phyloP scores from a whole-genome alignment of 1,140 invertebrate genomes.

The Drosophila varians region DNA sequence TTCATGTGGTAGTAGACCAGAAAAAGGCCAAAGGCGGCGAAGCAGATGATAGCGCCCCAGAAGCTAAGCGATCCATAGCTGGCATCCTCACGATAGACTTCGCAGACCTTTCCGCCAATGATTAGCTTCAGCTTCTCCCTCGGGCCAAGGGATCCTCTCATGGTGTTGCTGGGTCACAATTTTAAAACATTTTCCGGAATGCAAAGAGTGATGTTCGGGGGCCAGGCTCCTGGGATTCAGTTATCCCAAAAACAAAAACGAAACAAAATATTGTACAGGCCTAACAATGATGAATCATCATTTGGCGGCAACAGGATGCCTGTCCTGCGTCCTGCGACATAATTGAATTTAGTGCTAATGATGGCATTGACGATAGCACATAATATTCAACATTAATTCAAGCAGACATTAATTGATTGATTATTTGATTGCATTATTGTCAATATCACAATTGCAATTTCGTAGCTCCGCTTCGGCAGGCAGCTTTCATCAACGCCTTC shows the following conservation, averaged over 20 bases:
- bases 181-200: conserved; percentile 6
- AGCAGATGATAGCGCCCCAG: conserved; percentile 22
- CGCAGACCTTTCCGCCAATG: conserved; percentile 15
- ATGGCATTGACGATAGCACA: conserved; percentile 76
- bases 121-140: conserved; percentile 12
- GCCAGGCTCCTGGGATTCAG: conserved; percentile 28
- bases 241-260: not conserved
- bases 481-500: conserved; percentile 8
- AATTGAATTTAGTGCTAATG: conserved; percentile 82
- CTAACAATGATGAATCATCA: conserved; percentile 74
- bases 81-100: conserved; percentile 49
- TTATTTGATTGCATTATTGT: conserved; percentile 82
- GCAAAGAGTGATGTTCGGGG: conserved; percentile 16
- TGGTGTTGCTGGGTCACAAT: conserved; percentile 9
- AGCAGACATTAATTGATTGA: conserved; percentile 79
- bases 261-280: not conserved
- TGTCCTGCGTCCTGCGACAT: conserved; percentile 28
- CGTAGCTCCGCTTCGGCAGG: conserved; percentile 23
- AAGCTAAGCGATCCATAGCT: conserved; percentile 20
- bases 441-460: conserved; percentile 73
- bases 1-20: conserved; percentile 21
- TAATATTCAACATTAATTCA: conserved; percentile 78
- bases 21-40: conserved; percentile 22
- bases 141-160: conserved; percentile 2
- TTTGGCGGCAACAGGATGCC: conserved; percentile 15